Evolutionary conservation across 2,888 invertebrate genomes (phyloP).

Genomic region (Ypsolopha sequella): DNA sequence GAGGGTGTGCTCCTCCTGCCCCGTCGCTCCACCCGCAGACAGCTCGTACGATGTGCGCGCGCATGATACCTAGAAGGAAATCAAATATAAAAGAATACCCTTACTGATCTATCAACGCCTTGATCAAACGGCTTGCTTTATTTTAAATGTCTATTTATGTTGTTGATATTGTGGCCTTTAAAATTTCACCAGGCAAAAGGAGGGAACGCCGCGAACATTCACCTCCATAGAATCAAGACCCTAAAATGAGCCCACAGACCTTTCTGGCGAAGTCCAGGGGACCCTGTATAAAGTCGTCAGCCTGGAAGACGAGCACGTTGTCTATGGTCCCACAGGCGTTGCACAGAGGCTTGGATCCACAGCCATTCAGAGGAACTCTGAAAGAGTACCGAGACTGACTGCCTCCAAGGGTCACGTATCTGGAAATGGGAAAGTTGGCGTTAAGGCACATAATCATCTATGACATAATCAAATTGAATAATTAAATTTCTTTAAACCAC

Average conservation of each 20-base stretch:
- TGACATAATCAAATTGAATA: too few species aligned
- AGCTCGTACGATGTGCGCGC: conserved; percentile 47
- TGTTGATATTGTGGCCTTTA: too few species aligned
- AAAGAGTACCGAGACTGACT: conserved; percentile 71
- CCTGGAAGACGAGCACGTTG: conserved; percentile 77
- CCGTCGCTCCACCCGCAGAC: conserved; percentile 23
- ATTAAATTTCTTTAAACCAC: too few species aligned
- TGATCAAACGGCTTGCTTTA: too few species aligned
- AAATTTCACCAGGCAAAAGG: too few species aligned
- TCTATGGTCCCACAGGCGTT: conserved; percentile 73
- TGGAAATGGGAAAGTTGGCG: conserved; percentile 25
- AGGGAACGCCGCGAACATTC: too few species aligned
- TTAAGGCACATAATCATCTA: too few species aligned
- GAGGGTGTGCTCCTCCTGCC: conserved; percentile 40
- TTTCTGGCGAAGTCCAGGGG: conserved; percentile 76
- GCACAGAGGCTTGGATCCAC: conserved; percentile 74
- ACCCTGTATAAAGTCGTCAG: conserved; percentile 76
- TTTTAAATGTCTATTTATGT: too few species aligned
- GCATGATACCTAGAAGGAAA: conserved; percentile 46
- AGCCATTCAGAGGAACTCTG: conserved; percentile 74
- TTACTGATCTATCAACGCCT: too few species aligned
- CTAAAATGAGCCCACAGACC: conserved; percentile 20
- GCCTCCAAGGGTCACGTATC: conserved; percentile 72
- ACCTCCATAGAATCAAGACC: conserved; percentile 1
- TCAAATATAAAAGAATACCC: background rate